Evolutionary conservation across 1,140 invertebrate genomes (phyloP), one percentile per base, ranked within the genome.

Genomic region (Epicauta chinensis): DNA sequence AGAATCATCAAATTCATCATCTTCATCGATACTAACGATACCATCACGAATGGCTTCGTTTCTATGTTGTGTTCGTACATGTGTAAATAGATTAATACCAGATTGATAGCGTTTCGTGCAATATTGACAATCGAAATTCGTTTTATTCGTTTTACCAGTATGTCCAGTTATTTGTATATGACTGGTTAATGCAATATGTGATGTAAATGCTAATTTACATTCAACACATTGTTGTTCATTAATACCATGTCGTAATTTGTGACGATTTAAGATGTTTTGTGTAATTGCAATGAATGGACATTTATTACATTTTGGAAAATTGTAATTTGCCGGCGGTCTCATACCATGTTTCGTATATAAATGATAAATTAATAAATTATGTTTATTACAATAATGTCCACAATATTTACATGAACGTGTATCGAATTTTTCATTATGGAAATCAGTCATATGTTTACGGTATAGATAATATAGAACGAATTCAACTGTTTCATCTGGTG

Each of bases 331-430:
- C 1, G 85, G 84, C 7, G 87, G 86, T 53, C 77, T 75, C 3
- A 91, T 74, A 39, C 82, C 81, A 72, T 93, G 89, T 63, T 87
- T 87, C 2, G 82, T 84, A 52, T 86, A 88, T 63, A 88, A 71
- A 69, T 93, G 89, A 65, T 89, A 87, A 62, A 88, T 73, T 31
- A 91, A 71, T 43, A 88, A 79, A 59, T 87, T 86, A 41, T 87
- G 76, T 61, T 87, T 89, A 0, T 72, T 75, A 10, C 86, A 84
- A 59, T 83, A 83, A 55, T 86, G 81, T 0, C 89, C 89, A 71
- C 89, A 93, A 61, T 90, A 82, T 66, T 91, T 88, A 69, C 89
- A 92, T 46, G 93, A 80, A 16, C 80, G 77, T 2, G 82, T 74
- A 66, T 91, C 83, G 51, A 89, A 86, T 56, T 84, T 85, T 59